These are phyloP conservation scores for Seira ritae DNA, from an alignment of 2,888 invertebrate species.

Conservation along the genomic window DNA sequence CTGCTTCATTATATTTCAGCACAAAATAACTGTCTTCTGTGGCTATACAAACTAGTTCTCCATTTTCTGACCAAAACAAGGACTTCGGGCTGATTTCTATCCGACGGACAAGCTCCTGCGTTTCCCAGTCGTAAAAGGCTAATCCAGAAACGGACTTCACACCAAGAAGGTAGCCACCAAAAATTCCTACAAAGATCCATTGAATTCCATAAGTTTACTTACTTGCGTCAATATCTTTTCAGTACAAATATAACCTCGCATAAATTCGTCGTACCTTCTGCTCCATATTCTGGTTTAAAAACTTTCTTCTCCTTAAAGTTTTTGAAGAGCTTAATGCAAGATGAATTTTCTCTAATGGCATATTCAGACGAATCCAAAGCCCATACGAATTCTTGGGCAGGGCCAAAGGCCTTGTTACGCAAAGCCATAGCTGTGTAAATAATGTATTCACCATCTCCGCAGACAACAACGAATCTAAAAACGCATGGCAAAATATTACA, in stretches of 20 bases:
- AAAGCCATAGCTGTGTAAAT: slow-evolving; percentile 99
- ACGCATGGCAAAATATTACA: no score
- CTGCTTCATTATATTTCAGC: slow-evolving; percentile 89
- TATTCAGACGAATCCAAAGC: slow-evolving; percentile 95
- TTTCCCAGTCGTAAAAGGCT: slow-evolving; percentile 99
- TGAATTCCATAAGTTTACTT: not conserved
- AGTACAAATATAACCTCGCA: not conserved
- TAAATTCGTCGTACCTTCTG: slow-evolving; percentile 82
- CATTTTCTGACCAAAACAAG: slow-evolving; percentile 98
- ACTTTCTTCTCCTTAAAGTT: slow-evolving; percentile 98
- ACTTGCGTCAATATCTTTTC: not conserved
- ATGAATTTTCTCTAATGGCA: slow-evolving; percentile 88
- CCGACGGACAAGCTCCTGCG: slow-evolving; percentile 90
- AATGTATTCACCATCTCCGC: slow-evolving; percentile 99
- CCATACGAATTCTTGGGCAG: slow-evolving; percentile 99
- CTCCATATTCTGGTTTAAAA: slow-evolving; percentile 97
- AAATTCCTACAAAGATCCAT: slow-evolving; percentile 81
- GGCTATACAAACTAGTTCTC: slow-evolving; percentile 93
- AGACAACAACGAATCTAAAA: slow-evolving; percentile 89
- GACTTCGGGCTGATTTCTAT: slow-evolving; percentile 97
- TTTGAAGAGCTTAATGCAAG: slow-evolving; percentile 94
- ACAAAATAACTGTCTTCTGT: slow-evolving; percentile 97
- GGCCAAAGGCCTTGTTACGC: slow-evolving; percentile 98
- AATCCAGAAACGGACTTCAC: slow-evolving; percentile 94
- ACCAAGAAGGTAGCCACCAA: slow-evolving; percentile 92